Conservation (phyloP, 2,797 vertebrate species). For the Coregonus sp. region DNA sequence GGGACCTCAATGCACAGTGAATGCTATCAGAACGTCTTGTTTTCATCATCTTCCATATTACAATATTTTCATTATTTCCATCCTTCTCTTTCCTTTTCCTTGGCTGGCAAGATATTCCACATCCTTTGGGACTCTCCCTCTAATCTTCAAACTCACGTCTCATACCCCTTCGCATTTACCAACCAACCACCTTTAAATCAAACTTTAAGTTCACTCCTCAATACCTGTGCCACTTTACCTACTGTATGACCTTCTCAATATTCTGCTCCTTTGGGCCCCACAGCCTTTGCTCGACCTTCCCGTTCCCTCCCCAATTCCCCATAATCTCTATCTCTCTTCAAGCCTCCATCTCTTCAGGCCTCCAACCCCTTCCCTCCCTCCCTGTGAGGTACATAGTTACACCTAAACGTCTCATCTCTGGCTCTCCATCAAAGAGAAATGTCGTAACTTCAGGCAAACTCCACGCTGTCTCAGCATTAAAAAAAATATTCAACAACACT, state of each 20-base stretch:
- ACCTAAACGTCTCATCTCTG: background rate
- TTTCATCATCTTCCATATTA: background rate
- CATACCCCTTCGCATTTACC: background rate
- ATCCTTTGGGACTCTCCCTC: background rate
- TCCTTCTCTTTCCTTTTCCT: background rate
- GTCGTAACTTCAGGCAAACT: background rate
- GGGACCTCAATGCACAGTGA: background rate
- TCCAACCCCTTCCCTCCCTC: background rate
- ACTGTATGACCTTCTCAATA: background rate
- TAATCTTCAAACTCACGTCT: background rate
- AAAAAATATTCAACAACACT: background rate
- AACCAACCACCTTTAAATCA: background rate
- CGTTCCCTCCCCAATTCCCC: background rate
- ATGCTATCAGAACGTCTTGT: background rate
- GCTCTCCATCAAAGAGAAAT: background rate
- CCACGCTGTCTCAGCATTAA: background rate
- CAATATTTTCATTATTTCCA: background rate
- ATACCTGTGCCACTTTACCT: background rate
- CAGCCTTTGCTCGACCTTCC: background rate
- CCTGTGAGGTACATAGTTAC: background rate
- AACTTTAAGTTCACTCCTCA: background rate
- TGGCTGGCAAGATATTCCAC: background rate
- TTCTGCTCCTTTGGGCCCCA: background rate
- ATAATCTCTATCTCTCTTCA: background rate
- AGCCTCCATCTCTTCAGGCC: background rate